phyloP scores from a whole-genome alignment of 2,797 vertebrate species.

The Artibeus lituratus region DNA sequence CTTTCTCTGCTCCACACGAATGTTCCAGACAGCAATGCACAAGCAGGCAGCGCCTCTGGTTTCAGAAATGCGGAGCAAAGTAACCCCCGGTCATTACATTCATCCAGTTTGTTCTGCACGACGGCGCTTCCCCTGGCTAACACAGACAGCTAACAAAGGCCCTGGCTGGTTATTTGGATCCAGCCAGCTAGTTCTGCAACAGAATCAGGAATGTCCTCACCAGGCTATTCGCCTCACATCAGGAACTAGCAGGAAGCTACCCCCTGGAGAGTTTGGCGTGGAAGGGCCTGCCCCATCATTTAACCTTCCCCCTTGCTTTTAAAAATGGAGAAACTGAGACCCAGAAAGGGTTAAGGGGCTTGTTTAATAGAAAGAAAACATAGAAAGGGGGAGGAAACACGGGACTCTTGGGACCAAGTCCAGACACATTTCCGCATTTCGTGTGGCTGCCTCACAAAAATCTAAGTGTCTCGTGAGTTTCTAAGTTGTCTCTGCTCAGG shows the following conservation, averaged over 20 bases:
- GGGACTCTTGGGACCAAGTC: not conserved
- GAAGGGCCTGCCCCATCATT: not conserved
- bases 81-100: not conserved
- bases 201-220: not conserved
- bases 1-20: not conserved
- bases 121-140: not conserved
- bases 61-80: not conserved
- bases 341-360: not conserved
- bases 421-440: not conserved
- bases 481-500: not conserved
- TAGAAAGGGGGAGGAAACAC: not conserved
- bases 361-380: not conserved
- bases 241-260: not conserved
- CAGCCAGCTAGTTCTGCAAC: not conserved
- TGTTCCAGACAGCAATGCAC: not conserved
- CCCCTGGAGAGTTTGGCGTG: accelerated
- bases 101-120: not conserved
- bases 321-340: not conserved
- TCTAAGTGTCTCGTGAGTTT: not conserved
- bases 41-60: not conserved
- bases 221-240: not conserved
- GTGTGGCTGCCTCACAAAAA: not conserved
- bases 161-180: not conserved
- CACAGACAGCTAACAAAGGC: not conserved
- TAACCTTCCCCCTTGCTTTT: not conserved